Evolutionary conservation across 2,888 invertebrate genomes (phyloP), one percentile per base, ranked within the genome.

Genomic region (Acronicta alni): DNA sequence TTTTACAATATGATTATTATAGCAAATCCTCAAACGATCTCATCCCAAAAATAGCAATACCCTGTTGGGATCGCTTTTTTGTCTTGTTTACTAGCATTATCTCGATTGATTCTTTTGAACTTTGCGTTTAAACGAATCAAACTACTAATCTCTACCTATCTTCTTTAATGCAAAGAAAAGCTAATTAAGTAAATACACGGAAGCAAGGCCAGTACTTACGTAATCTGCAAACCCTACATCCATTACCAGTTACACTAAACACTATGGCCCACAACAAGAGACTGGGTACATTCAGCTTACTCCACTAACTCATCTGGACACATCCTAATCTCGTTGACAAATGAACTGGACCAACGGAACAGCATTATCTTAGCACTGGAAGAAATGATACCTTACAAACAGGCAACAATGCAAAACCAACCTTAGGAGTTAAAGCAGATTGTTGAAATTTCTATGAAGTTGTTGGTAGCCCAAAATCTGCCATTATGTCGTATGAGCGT

Each of bases 251-350:
- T 56, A 76, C 61, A 77, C 58, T 77, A 74, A 75, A 71, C 44
- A 74, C 75, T 63, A 46, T 46, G 56, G 48, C 58, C 64, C 64
- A 77, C 77, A 70, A 75, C 77, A 75, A 59, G 58, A 63, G 59
- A 45, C 58, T 57, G 3, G 30, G 30, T 12, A 61, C 55, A 60
- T 60, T 72, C 66, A 73, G 61, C 66, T 67, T 67, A 59, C 72
- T 61, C 41, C 58, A 63, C 62, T 77, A 75, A 77, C 76, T 77
- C 76, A 77, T 78, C 76, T 78, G 76, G 76, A 72, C 76, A 74
- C 67, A 72, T 70, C 69, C 72, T 77, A 78, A 81, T 80, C 81
- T 80, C 68, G 68, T 68, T 81, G 81, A 81, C 80, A 81, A 81
- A 81, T 81, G 80, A 77, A 81, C 74, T 77, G 73, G 75, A 80